A percentile compares a stretch with the other conserved stretches of the same genome.
These are phyloP conservation scores for Caenorhabditis brenneri DNA, from an alignment of 1,140 invertebrate species.

Conservation along the genomic window DNA sequence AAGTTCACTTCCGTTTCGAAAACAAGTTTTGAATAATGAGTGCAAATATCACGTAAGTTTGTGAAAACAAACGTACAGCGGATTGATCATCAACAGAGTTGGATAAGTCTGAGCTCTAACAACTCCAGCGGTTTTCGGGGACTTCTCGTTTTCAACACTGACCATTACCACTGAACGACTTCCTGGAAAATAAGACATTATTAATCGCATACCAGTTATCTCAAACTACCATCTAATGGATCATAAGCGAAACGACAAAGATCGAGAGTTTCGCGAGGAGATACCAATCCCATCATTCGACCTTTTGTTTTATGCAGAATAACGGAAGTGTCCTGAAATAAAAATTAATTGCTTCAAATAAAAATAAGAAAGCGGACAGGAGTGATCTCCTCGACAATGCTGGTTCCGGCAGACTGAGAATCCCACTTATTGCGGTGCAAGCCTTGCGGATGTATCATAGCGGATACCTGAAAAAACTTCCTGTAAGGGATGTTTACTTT, in stretches of 20 bases:
- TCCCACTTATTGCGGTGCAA: constrained; percentile 45
- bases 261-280: constrained; percentile 38
- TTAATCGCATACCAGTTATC: not conserved
- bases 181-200: not conserved
- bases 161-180: constrained; percentile 41
- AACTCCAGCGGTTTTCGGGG: constrained; percentile 20
- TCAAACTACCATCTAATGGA: not conserved
- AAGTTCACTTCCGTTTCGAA: not conserved
- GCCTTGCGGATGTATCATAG: constrained; percentile 41
- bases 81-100: constrained; percentile 43
- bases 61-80: not conserved
- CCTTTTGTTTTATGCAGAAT: constrained; percentile 44
- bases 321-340: constrained; percentile 26
- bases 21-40: not conserved
- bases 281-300: constrained; percentile 43
- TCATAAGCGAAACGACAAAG: constrained; percentile 33
- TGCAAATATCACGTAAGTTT: not conserved
- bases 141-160: constrained; percentile 12
- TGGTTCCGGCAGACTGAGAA: constrained; percentile 44
- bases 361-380: not conserved
- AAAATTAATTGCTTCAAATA: not conserved
- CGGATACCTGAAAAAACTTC: not conserved
- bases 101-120: constrained; percentile 42
- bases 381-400: constrained; percentile 31
- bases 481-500: too few species aligned